Evolutionary conservation across 2,797 vertebrate genomes (phyloP).

Genomic region (Myotis myotis): DNA sequence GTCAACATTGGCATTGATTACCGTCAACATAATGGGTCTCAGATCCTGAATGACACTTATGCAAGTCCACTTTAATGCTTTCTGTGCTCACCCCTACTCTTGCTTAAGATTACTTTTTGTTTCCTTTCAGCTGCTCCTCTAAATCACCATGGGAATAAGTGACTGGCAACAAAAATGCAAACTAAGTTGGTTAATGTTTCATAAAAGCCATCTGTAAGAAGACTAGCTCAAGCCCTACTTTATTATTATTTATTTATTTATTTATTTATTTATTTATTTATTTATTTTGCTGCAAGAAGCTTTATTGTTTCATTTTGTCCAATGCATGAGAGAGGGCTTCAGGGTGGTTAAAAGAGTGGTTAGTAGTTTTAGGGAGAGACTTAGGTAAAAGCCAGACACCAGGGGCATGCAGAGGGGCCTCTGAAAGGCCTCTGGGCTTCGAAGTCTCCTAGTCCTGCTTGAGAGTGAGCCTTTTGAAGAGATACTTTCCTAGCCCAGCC

Average conservation of each 20-base stretch:
- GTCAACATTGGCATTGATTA: slow-evolving; percentile 1
- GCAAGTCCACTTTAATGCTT: background rate
- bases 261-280: background rate
- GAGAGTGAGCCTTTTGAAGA: no score
- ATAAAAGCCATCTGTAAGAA: slow-evolving; percentile 65
- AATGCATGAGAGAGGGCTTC: no score
- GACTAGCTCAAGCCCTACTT: slow-evolving; percentile 47
- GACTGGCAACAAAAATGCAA: slow-evolving; percentile 76
- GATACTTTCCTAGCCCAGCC: no score
- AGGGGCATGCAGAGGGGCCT: no score
- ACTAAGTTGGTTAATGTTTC: slow-evolving; percentile 71
- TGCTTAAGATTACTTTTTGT: slow-evolving; percentile 41
- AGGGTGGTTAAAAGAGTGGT: no score
- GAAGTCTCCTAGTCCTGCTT: no score
- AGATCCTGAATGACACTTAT: background rate
- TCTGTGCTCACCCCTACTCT: slow-evolving; percentile 29
- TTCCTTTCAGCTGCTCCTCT: slow-evolving; percentile 57
- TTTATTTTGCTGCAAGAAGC: background rate
- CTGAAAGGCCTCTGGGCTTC: no score
- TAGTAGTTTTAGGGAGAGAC: no score
- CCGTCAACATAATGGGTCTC: background rate
- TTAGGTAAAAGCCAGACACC: no score
- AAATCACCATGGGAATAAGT: slow-evolving; percentile 62
- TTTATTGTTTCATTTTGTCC: no score
- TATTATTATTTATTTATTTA: background rate